Conservation (phyloP, 2,888 invertebrate species). For the Cheiracanthium punctorium region DNA sequence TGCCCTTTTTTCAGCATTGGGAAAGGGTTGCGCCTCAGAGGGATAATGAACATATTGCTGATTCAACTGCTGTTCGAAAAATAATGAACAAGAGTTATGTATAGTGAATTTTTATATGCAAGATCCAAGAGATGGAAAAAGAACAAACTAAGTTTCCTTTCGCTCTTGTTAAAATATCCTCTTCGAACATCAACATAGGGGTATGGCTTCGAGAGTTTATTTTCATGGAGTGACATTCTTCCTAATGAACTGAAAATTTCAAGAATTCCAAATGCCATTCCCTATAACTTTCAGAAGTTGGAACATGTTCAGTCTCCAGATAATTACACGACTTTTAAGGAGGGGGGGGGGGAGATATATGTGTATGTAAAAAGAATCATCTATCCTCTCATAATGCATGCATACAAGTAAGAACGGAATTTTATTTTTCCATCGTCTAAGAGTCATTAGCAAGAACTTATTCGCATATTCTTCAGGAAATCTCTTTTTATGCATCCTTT, state of each 20-base stretch:
- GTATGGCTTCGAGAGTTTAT: background rate
- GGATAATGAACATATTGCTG: no score
- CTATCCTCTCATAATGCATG: background rate
- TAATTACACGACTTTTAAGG: background rate
- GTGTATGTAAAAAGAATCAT: background rate
- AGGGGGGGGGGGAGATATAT: background rate
- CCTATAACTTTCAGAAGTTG: background rate
- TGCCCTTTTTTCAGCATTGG: no score
- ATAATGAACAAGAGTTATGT: no score
- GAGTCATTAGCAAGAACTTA: conserved; percentile 9
- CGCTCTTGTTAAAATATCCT: no score
- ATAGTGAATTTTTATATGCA: no score
- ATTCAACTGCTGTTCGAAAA: no score
- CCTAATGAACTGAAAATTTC: background rate
- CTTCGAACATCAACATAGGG: no score
- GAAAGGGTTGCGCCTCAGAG: no score
- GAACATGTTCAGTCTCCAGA: conserved; percentile 1
- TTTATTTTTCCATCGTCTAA: conserved; percentile 12
- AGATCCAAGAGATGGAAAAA: no score
- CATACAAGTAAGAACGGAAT: background rate
- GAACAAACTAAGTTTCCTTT: no score
- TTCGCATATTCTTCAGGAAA: conserved; percentile 5
- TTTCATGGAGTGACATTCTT: background rate
- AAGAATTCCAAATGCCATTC: background rate
- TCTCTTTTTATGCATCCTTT: conserved; percentile 15